Base-by-base conservation (phyloP, 2,888 invertebrate species). In the Hyalella azteca region DNA sequence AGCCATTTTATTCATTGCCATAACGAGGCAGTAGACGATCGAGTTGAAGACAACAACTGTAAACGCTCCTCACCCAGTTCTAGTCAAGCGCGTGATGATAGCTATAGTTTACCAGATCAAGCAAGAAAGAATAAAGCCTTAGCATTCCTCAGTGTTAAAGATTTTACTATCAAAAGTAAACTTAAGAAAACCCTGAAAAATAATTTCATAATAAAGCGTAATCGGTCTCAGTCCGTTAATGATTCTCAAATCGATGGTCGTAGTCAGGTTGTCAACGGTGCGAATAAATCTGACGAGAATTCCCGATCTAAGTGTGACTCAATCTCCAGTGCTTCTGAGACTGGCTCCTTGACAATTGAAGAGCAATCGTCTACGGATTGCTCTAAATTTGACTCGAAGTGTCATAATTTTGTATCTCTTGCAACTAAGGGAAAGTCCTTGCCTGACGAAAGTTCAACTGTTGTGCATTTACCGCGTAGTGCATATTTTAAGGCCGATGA, bases 81-180 rank as follows among this genome's bases (percentile, higher is more conserved):
- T 66, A 66, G 66, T 66, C 66, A 66, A 36, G 3, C 66, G 36
- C 66, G 66, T 66, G 66, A 66, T 66, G 66, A 66, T 66, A 66
- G 66, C 36, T 66, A 19, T 66, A 36, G 66, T 66, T 66, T 29
- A 29, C 66, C 66, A 66, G 66, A 66, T 32, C 66, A 66, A 66
- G 36, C 9, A 66, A 66, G 36, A 13, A 36, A 66, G 36, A 36
- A n/a, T 29, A 66, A 66, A 66, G 66, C 36, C 32, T 29, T 66
- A 66, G 66, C 66, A 32, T 66, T 66, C 66, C 36, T 66, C 4
- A 22, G 39, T 75, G 75, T 26, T 45, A 75, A 19, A 75, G 75
- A 75, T 19, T 75, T 45, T 3, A 39, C n/a, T 75, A 75, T 75
- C 75, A 75, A 45, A 75, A 75, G 40, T 75, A 75, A 45, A 45